Conservation (phyloP, 2,888 invertebrate genomes). For the Autographa pulchrina region DNA sequence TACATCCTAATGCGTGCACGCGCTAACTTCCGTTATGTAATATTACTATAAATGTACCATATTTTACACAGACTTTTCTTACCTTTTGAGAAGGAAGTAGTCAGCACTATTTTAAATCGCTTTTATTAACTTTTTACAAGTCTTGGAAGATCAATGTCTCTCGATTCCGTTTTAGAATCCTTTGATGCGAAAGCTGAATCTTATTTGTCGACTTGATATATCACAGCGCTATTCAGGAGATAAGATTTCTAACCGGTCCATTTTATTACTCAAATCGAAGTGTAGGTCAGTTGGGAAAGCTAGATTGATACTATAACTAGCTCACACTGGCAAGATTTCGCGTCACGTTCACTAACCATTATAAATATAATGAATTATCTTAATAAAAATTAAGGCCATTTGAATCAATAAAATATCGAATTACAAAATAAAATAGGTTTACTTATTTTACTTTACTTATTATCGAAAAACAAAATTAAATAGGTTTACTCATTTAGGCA, state of each 20-base stretch:
- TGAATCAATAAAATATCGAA: no score
- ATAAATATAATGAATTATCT: no score
- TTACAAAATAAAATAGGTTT: no score
- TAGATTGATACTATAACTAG: not conserved
- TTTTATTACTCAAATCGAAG: not conserved
- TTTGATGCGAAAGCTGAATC: constrained; percentile 1
- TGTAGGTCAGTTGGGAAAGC: not conserved
- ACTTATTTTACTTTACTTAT: no score
- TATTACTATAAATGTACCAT: no score
- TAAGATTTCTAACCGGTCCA: not conserved
- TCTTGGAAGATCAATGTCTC: constrained; percentile 2
- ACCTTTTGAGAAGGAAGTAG: not conserved
- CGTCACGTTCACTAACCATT: no score
- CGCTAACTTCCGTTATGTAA: no score
- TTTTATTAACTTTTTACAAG: not conserved
- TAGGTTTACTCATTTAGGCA: no score
- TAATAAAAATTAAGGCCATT: no score
- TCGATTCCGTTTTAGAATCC: constrained; percentile 4
- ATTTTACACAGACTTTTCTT: not conserved
- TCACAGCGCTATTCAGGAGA: not conserved
- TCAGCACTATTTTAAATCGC: not conserved
- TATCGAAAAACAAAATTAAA: no score
- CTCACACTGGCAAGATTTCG: not conserved
- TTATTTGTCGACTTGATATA: constrained; percentile 4
- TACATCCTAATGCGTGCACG: no score